Percentiles rank a stretch among this genome's conserved stretches.
Evolutionary conservation across 2,113 vertebrate species (phyloP).

Genomic region (Xiphophorus couchianus): DNA sequence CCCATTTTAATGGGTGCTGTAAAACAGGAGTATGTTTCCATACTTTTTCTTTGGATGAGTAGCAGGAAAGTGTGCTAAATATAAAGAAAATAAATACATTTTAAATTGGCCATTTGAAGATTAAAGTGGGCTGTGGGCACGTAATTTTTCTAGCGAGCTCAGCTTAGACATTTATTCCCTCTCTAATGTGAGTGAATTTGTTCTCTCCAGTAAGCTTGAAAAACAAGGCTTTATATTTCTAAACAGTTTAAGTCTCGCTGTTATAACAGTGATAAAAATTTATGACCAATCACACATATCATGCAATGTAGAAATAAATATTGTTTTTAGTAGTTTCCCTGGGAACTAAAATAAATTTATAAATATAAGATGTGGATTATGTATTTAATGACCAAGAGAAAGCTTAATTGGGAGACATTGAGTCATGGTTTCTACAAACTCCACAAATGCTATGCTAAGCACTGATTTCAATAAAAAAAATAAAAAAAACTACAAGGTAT

Average conservation of each 20-base stretch:
- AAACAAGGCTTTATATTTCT: not conserved
- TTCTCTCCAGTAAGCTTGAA: not conserved
- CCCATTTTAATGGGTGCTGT: slow-evolving; percentile 32
- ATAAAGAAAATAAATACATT: not conserved
- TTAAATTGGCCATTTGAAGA: not conserved
- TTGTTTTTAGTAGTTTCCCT: slow-evolving; percentile 40
- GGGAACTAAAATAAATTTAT: slow-evolving; percentile 7
- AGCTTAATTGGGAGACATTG: not conserved
- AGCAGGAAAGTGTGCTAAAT: slow-evolving; percentile 26
- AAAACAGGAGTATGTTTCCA: slow-evolving; percentile 31
- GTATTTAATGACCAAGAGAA: not conserved
- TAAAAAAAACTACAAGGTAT: too few species aligned
- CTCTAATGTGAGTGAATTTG: not conserved
- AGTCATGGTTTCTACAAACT: not conserved
- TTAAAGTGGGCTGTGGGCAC: not conserved
- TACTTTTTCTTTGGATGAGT: slow-evolving; percentile 8
- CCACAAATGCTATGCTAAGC: not conserved
- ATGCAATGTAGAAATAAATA: slow-evolving; percentile 63
- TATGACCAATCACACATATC: slow-evolving; percentile 19
- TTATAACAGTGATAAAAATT: not conserved
- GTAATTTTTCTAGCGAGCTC: not conserved
- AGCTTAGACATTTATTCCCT: not conserved
- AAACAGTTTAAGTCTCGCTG: not conserved
- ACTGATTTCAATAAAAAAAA: too few species aligned
- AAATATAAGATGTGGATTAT: not conserved